Conservation (phyloP, 2,113 vertebrate genomes). For the Micronycteris hirsuta region DNA sequence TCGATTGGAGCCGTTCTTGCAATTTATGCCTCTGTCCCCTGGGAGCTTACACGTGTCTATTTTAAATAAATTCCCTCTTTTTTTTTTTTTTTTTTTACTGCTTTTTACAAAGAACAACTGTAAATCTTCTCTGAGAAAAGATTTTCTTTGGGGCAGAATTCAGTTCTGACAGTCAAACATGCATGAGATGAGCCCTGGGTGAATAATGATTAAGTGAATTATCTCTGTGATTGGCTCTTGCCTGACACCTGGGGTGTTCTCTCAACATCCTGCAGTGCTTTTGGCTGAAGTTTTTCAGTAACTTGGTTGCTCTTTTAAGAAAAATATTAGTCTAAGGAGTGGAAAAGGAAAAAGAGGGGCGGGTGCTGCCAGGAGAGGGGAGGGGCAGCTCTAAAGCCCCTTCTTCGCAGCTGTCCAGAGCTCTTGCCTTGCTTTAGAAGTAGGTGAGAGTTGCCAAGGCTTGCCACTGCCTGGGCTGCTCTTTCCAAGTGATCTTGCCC, state of each 20-base stretch:
- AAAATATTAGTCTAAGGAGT: not conserved
- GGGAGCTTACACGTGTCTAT: slow-evolving; percentile 48
- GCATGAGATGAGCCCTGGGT: not conserved
- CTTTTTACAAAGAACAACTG: slow-evolving; percentile 54
- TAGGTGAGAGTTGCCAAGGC: fast-evolving
- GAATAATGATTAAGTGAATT: not conserved
- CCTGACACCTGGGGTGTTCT: not conserved
- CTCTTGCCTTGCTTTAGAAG: not conserved
- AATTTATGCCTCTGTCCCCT: slow-evolving; percentile 26
- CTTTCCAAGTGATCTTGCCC: not conserved
- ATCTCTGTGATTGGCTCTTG: not conserved
- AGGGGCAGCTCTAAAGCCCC: too few species aligned
- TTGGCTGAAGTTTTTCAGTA: not conserved
- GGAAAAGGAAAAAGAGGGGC: not conserved
- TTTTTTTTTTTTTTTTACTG: slow-evolving; percentile 29
- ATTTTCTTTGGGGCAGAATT: slow-evolving; percentile 47
- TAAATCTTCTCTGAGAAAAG: slow-evolving; percentile 54
- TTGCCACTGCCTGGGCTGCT: not conserved
- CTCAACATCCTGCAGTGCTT: not conserved
- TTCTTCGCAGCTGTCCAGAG: not conserved
- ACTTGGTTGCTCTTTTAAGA: not conserved
- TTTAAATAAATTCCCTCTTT: slow-evolving; percentile 58
- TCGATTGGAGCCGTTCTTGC: slow-evolving; percentile 53
- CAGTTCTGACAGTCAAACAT: slow-evolving; percentile 51
- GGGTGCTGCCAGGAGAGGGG: too few species aligned